Evolutionary conservation across 2,888 invertebrate species (phyloP), one percentile per base, ranked within the genome.

Genomic region (Oegoconia quadripuncta): DNA sequence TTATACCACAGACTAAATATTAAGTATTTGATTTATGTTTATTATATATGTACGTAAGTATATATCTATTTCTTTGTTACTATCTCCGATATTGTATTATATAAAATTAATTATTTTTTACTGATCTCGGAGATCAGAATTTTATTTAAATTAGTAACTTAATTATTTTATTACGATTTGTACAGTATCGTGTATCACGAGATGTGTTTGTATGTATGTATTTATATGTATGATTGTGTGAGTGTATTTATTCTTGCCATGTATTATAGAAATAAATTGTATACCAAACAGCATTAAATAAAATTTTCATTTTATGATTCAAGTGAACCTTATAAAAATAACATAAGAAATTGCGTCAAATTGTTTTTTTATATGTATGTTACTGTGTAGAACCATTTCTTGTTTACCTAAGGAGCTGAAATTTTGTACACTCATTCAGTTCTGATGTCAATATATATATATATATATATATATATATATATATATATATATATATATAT

Each of bases 181-280:
- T 50, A 44, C 46, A 49, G 62, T 68, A 64, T 66, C 64, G 65
- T 65, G 65, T 68, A 66, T 72, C 59, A 67, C 65, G 66, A 67
- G 39, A 46, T 25, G 41, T 46, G 48, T 34, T 37, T 52, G 51
- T 36, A 36, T 40, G 52, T 58, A 59, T 53, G 51, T 64, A 56
- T 63, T 48, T 56, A 55, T 53, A 45, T 60, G 53, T 59, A 46
- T 60, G 66, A 60, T 56, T 57, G 37, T 52, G 55, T 34, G 23
- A 44, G 39, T 27, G 5, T 37, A 28, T 44, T 33, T 35, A 33
- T 28, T 34, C n/a, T 23, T 29, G 31, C 29, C 22, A 31, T 37
- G 29, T 41, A 29, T 37, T 23, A 34, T 34, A 23, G 7, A 29
- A n/a, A 12, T 16, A 13, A 30, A 37, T 16, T 32, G 39, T 34